Evolutionary conservation across 2,888 invertebrate genomes (phyloP).

Genomic region (Plebejus anna): DNA sequence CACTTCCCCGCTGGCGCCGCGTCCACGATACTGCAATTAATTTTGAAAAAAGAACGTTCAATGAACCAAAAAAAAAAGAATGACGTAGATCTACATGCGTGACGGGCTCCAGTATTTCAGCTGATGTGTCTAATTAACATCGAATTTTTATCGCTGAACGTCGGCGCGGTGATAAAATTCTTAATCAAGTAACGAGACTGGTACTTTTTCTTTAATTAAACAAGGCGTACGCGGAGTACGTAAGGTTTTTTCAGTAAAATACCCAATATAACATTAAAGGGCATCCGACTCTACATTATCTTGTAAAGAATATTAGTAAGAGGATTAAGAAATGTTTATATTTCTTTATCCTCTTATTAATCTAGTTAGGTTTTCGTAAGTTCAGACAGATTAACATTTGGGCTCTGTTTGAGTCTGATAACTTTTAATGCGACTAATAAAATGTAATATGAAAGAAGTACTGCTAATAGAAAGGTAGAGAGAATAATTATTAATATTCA

Average conservation of each 20-base stretch:
- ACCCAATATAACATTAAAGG: not conserved
- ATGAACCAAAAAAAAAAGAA: conserved; percentile 11
- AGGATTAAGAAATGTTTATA: not conserved
- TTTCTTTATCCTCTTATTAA: not conserved
- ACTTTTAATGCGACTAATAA: not conserved
- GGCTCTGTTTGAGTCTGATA: not conserved
- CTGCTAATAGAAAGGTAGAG: not conserved
- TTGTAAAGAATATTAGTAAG: not conserved
- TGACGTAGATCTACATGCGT: conserved; percentile 8
- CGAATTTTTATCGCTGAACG: conserved; percentile 15
- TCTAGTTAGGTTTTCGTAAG: not conserved
- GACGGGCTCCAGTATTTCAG: conserved; percentile 10
- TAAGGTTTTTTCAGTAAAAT: not conserved
- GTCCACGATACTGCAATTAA: not conserved
- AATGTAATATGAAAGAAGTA: not conserved
- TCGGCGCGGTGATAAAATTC: conserved; percentile 5
- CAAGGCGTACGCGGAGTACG: not conserved
- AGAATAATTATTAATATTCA: not conserved
- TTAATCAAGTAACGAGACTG: not conserved
- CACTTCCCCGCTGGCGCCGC: conserved; percentile 37
- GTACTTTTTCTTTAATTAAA: conserved; percentile 2
- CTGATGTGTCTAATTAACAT: conserved; percentile 1
- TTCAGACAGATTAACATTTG: not conserved
- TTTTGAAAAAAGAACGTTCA: conserved; percentile 8
- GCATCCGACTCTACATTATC: not conserved